Percentiles rank a stretch among this genome's conserved stretches.
Conservation (phyloP, 1,140 invertebrate genomes). For the Zophobas atratus region DNA sequence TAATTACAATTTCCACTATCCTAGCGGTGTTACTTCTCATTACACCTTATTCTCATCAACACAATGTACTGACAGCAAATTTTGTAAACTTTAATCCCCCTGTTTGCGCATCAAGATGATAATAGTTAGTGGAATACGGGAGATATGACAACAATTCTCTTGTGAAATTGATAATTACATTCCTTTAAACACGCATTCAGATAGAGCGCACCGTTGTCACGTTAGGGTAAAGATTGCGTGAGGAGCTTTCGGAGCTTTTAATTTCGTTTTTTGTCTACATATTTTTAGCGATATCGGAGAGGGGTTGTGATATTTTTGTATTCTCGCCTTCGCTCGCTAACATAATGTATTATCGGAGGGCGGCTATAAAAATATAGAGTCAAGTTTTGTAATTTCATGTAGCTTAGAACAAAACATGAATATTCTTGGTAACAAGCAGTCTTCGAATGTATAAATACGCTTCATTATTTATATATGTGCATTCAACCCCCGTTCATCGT, state of each 20-base stretch:
- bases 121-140: not conserved
- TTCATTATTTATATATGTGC: too few species aligned
- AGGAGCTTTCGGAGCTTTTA: not conserved
- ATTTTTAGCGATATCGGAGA: not conserved
- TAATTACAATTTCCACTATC: conserved; percentile 14
- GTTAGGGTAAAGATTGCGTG: not conserved
- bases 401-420: too few species aligned
- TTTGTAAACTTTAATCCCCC: conserved; percentile 16
- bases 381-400: too few species aligned
- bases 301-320: too few species aligned
- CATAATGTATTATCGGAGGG: too few species aligned
- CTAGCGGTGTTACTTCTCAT: conserved; percentile 5
- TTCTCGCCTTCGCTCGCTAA: too few species aligned
- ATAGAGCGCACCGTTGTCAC: not conserved
- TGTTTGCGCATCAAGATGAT: not conserved
- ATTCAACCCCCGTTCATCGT: too few species aligned
- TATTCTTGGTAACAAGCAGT: too few species aligned
- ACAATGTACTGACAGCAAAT: not conserved
- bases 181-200: not conserved
- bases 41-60: conserved; percentile 9
- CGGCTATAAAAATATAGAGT: too few species aligned
- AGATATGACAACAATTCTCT: not conserved
- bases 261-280: not conserved
- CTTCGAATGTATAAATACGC: too few species aligned
- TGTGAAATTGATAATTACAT: conserved; percentile 7